Evolutionary conservation across 1,140 invertebrate genomes (phyloP).

Genomic region (Drosophila parvula): DNA sequence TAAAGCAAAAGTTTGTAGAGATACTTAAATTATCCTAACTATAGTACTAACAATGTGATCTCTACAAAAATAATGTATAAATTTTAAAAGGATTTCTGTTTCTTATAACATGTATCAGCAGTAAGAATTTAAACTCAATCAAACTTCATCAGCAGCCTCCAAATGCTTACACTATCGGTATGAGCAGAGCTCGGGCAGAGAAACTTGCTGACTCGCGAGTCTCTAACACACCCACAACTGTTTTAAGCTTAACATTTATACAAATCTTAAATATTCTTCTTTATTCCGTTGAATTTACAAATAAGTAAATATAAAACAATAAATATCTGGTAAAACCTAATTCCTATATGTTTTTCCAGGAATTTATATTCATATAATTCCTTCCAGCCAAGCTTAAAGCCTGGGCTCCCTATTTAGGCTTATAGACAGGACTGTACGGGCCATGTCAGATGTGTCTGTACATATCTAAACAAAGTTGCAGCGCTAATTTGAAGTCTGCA

Average conservation of each 20-base stretch:
- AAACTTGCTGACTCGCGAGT: too few relatives aligned
- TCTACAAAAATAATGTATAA: neutral
- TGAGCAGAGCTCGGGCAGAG: too few relatives aligned
- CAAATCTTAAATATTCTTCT: too few relatives aligned
- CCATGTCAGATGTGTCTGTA: slow-evolving; percentile 24
- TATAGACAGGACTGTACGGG: slow-evolving; percentile 29
- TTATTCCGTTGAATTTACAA: too few relatives aligned
- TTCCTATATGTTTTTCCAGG: neutral
- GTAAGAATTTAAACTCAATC: neutral
- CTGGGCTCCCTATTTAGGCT: neutral
- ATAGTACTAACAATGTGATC: neutral
- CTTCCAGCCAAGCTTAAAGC: neutral
- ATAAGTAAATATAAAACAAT: too few relatives aligned
- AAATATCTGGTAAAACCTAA: too few relatives aligned
- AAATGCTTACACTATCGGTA: too few relatives aligned
- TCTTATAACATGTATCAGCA: too few relatives aligned
- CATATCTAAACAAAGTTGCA: slow-evolving; percentile 60
- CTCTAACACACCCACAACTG: too few relatives aligned
- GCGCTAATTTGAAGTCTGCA: slow-evolving; percentile 71
- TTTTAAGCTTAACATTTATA: too few relatives aligned
- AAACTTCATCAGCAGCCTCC: neutral
- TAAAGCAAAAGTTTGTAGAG: neutral
- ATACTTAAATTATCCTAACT: neutral
- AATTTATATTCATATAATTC: neutral
- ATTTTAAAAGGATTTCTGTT: neutral